Base-by-base conservation (phyloP, 2,113 vertebrate genomes). In the Glaucidium brasilianum region DNA sequence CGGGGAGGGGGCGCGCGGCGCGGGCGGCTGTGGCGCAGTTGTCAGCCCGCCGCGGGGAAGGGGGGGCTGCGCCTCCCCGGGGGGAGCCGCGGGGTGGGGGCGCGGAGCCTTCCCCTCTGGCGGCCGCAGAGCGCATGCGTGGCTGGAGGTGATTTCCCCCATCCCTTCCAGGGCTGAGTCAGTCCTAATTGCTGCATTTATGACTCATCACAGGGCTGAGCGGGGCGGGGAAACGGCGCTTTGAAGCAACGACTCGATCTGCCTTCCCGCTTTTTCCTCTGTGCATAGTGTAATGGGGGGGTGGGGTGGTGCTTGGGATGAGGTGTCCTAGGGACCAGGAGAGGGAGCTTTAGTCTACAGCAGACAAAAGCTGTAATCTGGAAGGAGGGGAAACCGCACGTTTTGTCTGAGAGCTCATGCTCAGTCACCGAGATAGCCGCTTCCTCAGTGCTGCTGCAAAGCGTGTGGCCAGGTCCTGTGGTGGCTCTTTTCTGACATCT, bases 171-270 rank as follows among this genome's bases (percentile, higher is more conserved):
- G 82, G 86, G 96, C 97, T 97, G 97, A 98, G 73, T 98, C 98
- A 96, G 96, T 75, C 76, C 68, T 96, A 52, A 68, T 78, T 92
- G 97, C 97, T 97, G 98, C 98, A 98, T 97, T 97, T 96, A 66
- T 98, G 98, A 98, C 94, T 98, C 98, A 98, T 95, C 89, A 75
- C 26, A 7, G 50, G 86, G 21, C 29, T 7, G 45, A 66, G 67
- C 7, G 80, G 96, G 95, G 96, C 77, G 95, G 96, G 73, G 94
- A 91, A 52, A 89, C 30, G 9, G 59, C 7, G 66, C 88, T 94
- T 90, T 85, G 78, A 92, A 82, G 85, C 60, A 12, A 11, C 12
- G 58, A 67, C 76, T 23, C 53, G 3, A 3, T 62, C 20, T 73
- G 80, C 68, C 67, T 76, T 80, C 68, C 82, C 83, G 58, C 88